Conservation (phyloP, 2,113 vertebrate species). For the Campylorhamphus procurvoides region DNA sequence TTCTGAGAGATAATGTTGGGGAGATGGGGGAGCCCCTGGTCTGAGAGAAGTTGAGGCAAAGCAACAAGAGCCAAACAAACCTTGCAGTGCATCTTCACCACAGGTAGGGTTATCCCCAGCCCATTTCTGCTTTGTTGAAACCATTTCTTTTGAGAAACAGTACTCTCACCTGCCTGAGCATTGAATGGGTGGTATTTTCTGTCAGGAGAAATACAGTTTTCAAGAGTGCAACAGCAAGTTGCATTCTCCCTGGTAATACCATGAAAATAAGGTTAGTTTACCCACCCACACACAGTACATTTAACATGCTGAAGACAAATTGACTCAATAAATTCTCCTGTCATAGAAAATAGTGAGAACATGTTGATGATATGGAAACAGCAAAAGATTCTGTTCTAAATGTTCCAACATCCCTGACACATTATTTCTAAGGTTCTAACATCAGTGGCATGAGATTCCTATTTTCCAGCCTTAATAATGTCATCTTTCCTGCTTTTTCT, state of each 20-base stretch:
- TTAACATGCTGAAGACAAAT: slow-evolving; percentile 37
- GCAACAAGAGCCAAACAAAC: neutral
- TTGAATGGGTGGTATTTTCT: neutral
- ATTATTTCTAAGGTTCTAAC: slow-evolving; percentile 23
- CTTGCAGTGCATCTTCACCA: neutral
- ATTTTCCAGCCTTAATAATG: neutral
- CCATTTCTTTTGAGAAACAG: neutral
- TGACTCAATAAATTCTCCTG: slow-evolving; percentile 38
- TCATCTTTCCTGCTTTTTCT: neutral
- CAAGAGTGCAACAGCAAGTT: neutral
- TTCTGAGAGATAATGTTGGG: neutral
- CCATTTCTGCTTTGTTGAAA: neutral
- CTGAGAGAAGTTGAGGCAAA: neutral
- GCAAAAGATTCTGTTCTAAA: slow-evolving; percentile 20
- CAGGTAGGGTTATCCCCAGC: neutral
- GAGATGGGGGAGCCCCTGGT: neutral
- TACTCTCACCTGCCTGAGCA: neutral
- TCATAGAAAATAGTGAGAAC: slow-evolving; percentile 30
- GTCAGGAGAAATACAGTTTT: neutral
- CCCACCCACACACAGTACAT: neutral
- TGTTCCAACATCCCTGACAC: slow-evolving; percentile 4
- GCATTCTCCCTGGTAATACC: neutral
- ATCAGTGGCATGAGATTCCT: neutral
- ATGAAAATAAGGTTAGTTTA: slow-evolving; percentile 24
- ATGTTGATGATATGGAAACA: slow-evolving; percentile 12